These are phyloP conservation scores for Ophioninae sp. DNA, from an alignment of 2,888 invertebrate genomes.

Conservation along the genomic window DNA sequence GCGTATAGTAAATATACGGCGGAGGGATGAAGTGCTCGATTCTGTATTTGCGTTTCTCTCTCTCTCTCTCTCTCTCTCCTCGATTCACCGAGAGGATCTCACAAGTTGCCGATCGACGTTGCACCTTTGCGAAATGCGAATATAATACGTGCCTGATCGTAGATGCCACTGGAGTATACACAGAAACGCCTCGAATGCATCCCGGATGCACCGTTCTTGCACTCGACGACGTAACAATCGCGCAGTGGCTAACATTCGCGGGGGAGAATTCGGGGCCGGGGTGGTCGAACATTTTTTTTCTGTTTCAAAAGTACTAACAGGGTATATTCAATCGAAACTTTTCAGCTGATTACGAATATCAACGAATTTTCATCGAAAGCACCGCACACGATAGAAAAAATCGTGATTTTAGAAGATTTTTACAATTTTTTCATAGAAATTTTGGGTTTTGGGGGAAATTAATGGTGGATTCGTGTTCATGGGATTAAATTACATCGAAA, in stretches of 20 bases:
- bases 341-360: too few species aligned
- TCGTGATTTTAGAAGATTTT: too few species aligned
- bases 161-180: constrained; percentile 35
- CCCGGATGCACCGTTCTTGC: constrained; percentile 50
- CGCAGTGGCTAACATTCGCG: constrained; percentile 47
- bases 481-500: too few species aligned
- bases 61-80: constrained; percentile 1
- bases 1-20: constrained; percentile 18
- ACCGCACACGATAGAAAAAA: too few species aligned
- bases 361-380: too few species aligned
- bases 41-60: constrained; percentile 46
- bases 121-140: constrained; percentile 53
- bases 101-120: constrained; percentile 39
- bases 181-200: constrained; percentile 22
- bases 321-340: too few species aligned
- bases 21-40: constrained; percentile 46
- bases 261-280: constrained; percentile 7
- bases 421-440: too few species aligned
- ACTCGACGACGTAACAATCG: constrained; percentile 56
- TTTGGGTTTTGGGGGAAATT: too few species aligned
- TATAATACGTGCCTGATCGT: constrained; percentile 45
- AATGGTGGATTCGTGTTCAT: too few species aligned
- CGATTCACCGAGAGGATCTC: constrained; percentile 30
- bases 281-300: too few species aligned
- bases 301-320: too few species aligned